Evolutionary conservation across 2,113 vertebrate species (phyloP).

Genomic region (Neotoma lepida): DNA sequence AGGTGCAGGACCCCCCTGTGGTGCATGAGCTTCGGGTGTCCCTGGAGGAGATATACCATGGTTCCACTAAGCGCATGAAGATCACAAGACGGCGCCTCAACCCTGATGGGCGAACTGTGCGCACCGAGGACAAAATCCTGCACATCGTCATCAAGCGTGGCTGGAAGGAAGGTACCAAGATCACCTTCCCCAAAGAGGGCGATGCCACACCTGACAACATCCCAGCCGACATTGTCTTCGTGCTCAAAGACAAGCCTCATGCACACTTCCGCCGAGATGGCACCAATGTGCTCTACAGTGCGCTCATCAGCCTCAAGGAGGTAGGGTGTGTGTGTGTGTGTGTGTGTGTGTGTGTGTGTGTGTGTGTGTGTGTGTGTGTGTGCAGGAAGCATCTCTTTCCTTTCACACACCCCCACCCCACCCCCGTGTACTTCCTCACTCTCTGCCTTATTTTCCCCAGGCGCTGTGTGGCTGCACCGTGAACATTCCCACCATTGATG

Average conservation of each 20-base stretch:
- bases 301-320: conserved; percentile 98
- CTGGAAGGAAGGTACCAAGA: conserved; percentile 99
- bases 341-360: neutral
- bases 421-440: neutral
- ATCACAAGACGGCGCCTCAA: conserved; percentile 96
- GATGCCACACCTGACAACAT: conserved; percentile 98
- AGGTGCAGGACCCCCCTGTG: conserved; percentile 96
- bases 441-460: conserved; percentile 81
- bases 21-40: conserved; percentile 97
- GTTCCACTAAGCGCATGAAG: conserved; percentile 98
- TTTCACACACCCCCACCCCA: neutral
- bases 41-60: conserved; percentile 97
- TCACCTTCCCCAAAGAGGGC: conserved; percentile 98
- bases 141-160: conserved; percentile 98
- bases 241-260: conserved; percentile 97
- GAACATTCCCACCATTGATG: conserved; percentile 97
- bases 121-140: conserved; percentile 98
- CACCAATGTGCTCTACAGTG: conserved; percentile 94
- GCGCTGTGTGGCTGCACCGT: conserved; percentile 97
- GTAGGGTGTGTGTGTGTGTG: conserved; percentile 79
- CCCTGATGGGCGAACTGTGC: conserved; percentile 93
- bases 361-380: neutral
- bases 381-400: neutral
- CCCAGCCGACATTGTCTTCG: conserved; percentile 96
- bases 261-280: conserved; percentile 94